phyloP scores from a whole-genome alignment of 2,888 invertebrate species.

The Acrocyrtus sp. region DNA sequence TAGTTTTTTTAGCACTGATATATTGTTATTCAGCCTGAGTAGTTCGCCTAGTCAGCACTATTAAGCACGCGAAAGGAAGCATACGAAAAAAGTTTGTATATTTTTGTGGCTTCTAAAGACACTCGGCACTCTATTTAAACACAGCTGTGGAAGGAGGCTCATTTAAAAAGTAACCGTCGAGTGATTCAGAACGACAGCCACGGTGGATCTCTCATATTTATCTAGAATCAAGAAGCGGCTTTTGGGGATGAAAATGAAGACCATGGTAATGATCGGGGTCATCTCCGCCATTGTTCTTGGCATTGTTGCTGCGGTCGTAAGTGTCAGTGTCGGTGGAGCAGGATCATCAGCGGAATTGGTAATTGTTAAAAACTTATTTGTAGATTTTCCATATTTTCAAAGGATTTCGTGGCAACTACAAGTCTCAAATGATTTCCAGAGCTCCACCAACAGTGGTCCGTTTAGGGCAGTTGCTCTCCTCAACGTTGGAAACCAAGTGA shows the following conservation, averaged over 20 bases:
- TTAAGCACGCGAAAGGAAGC: too few species aligned
- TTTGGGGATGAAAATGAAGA: constrained; percentile 43
- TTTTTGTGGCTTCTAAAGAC: too few species aligned
- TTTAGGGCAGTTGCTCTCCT: constrained; percentile 38
- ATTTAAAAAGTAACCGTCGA: too few species aligned
- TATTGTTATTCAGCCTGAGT: too few species aligned
- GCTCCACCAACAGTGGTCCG: not conserved
- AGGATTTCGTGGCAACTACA: not conserved
- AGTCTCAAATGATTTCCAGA: not conserved
- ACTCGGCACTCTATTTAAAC: too few species aligned
- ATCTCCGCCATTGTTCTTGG: constrained; percentile 17
- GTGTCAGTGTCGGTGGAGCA: constrained; percentile 34
- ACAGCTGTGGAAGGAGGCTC: too few species aligned
- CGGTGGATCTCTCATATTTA: too few species aligned
- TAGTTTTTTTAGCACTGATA: too few species aligned
- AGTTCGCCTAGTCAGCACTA: too few species aligned
- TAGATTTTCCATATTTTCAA: not conserved
- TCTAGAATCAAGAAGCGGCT: not conserved
- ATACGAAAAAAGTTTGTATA: too few species aligned
- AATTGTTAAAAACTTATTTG: not conserved
- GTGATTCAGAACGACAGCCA: too few species aligned
- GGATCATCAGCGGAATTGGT: constrained; percentile 12
- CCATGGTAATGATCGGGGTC: constrained; percentile 32
- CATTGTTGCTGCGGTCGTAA: constrained; percentile 15
- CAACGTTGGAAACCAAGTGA: constrained; percentile 27